These are phyloP conservation scores for Graptemys geographica DNA, from an alignment of 2,797 vertebrate genomes.

Conservation along the genomic window DNA sequence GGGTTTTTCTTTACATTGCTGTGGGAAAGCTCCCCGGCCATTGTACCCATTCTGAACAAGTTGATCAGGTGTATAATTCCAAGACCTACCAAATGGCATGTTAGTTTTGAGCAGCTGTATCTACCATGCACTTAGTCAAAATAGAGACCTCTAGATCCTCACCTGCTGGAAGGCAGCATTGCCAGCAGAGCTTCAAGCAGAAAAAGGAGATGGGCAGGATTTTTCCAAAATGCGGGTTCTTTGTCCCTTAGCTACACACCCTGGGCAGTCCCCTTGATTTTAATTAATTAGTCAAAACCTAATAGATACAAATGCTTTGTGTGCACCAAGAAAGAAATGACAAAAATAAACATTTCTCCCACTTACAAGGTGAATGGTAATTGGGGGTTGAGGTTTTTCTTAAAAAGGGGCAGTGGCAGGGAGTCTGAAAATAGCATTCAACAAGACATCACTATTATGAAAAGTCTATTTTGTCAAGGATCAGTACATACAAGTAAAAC, in stretches of 20 bases:
- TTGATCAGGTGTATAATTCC: neutral
- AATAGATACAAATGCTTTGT: neutral
- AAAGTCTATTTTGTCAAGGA: neutral
- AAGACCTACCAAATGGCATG: neutral
- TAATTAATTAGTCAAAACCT: neutral
- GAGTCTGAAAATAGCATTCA: neutral
- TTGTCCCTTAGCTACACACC: neutral
- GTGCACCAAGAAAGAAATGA: neutral
- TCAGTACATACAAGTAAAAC: neutral
- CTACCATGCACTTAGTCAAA: neutral
- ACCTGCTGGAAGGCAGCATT: neutral
- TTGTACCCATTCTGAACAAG: accelerated
- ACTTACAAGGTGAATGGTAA: neutral
- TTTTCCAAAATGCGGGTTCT: too few species aligned
- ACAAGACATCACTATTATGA: neutral
- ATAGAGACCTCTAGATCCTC: neutral
- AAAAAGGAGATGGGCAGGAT: neutral
- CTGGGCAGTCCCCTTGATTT: neutral
- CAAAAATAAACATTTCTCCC: neutral
- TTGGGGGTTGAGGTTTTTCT: neutral
- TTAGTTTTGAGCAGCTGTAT: too few species aligned
- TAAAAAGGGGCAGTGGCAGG: too few species aligned
- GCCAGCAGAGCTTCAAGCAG: neutral
- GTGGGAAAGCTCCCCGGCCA: neutral
- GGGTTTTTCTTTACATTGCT: conserved; percentile 13